Percentiles rank a stretch among this genome's conserved stretches.
These are phyloP conservation scores for Podargus strigoides DNA, from an alignment of 2,797 vertebrate genomes.

Conservation along the genomic window DNA sequence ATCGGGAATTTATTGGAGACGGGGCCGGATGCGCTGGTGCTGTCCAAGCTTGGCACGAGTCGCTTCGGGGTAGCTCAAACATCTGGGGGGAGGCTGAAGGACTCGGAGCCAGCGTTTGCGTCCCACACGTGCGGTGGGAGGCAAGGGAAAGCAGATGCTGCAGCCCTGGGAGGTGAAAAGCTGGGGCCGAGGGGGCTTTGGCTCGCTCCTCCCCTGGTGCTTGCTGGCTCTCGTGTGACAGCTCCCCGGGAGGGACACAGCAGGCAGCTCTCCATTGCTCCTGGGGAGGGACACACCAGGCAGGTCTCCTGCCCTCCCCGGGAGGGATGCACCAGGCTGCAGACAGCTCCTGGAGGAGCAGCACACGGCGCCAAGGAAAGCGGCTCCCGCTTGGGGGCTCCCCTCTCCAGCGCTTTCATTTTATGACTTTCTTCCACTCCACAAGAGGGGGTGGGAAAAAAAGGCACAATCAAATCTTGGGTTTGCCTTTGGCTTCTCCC, in stretches of 20 bases:
- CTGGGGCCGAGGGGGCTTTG: neutral
- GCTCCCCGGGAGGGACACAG: neutral
- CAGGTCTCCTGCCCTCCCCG: neutral
- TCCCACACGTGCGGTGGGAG: neutral
- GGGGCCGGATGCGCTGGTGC: neutral
- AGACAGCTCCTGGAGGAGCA: rapidly evolving
- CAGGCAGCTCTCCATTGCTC: neutral
- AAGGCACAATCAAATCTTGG: neutral
- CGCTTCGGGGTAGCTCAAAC: neutral
- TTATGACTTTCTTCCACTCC: neutral
- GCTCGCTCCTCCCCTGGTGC: neutral
- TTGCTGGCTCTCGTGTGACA: neutral
- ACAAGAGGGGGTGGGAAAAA: rapidly evolving
- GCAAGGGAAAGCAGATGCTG: neutral
- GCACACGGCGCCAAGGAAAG: rapidly evolving
- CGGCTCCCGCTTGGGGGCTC: neutral
- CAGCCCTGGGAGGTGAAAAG: neutral
- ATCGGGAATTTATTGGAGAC: constrained; percentile 5
- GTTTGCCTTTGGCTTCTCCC: neutral
- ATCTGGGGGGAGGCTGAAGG: neutral
- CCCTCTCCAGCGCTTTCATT: neutral
- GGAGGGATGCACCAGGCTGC: neutral
- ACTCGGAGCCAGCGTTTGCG: neutral
- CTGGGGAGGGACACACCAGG: neutral
- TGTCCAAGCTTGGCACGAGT: neutral